Base-by-base conservation (phyloP, 37 sponge, comb jelly and placozoan genomes). In the Ianthella basta region DNA sequence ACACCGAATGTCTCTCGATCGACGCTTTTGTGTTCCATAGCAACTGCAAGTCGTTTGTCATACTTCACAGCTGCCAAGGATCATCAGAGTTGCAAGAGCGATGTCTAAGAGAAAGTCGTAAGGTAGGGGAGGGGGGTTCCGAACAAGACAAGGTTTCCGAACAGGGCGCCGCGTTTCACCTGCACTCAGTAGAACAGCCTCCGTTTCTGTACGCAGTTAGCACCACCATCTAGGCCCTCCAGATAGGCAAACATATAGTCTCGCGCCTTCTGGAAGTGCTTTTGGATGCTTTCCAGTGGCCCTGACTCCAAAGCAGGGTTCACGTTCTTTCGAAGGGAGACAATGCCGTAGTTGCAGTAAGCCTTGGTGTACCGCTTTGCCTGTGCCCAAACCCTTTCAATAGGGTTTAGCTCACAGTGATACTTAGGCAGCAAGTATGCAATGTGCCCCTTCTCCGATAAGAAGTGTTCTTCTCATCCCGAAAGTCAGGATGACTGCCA, bases 401-500 rank as follows among this genome's bases (percentile, higher is more conserved):
- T 84, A 32, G 89, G 81, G 74, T 84, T 89, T 0, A 83, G 84
- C 53, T 83, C 84, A 65, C 79, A 55, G 27, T 88, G 88, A 75
- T 53, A 88, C 59, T 88, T 84, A 8, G 88, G 88, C 23, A 87
- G 34, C 70, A 88, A 67, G 69, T 83, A 83, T 40, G 61, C 56
- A 69, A 84, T 66, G 41, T 84, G 84, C 23, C 80, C 80, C 12
- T 61, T 30, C 33, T 88, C 89, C 56, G 70, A 84, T 25, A 18
- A 27, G 50, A 44, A 44, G 8, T 44, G 50, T 8, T 44, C 50
- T 10, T 68, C 20, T 81, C 85, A 55, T 89, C 44, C 44, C 68
- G 61, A 80, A 89, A 83, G 79, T 82, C 88, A 0, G 61, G 66
- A 41, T 78, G 79, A 32, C 79, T 41, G 56, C 84, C 67, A 1